Evolutionary conservation across 2,888 invertebrate species (phyloP), one percentile per base, ranked within the genome.

Genomic region (Apodemia zela): DNA sequence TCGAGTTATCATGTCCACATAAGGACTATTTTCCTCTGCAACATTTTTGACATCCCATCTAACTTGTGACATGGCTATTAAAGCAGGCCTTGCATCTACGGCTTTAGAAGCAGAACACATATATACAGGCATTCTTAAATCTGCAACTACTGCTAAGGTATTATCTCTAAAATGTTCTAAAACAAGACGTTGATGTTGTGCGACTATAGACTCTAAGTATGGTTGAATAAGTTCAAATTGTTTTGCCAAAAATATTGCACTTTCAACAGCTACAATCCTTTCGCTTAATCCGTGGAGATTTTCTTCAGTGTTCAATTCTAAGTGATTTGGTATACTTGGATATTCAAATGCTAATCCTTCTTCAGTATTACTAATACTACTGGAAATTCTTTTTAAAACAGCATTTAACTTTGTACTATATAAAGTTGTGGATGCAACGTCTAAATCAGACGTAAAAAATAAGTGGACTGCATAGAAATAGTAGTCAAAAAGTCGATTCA

Each of bases 41-140:
- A 99, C 97, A 75, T 97, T 98, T 91, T 97, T 97, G 66, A 99
- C 94, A 86, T 98, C 94, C 99, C 99, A 99, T 82, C 97, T 96
- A 0, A 98, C 98, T 85, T 95, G 95, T 63, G 97, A 95, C 96
- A 99, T 98, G n/a, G 95, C 93, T 66, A 94, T 92, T 10, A 98
- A 85, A 38, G 97, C 94, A 17, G 94, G 93, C 49, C 95, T 93
- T 7, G 96, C 94, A 79, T 98, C 96, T 8, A 98, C 94, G 0
- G 95, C 93, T 75, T 95, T 95, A 0, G 96, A 95, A 0, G 96
- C 95, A 0, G 98, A 97, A 66, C 96, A 94, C 93, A 97, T 96
- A 77, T 98, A 98, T 11, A 98, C 94, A 0, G 98, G 98, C 73
- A 94, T 93, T 29, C 98, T 91, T 63, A 98, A 86, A 85, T 98